phyloP scores from a whole-genome alignment of 2,888 invertebrate genomes.

The Athrips mouffetella region DNA sequence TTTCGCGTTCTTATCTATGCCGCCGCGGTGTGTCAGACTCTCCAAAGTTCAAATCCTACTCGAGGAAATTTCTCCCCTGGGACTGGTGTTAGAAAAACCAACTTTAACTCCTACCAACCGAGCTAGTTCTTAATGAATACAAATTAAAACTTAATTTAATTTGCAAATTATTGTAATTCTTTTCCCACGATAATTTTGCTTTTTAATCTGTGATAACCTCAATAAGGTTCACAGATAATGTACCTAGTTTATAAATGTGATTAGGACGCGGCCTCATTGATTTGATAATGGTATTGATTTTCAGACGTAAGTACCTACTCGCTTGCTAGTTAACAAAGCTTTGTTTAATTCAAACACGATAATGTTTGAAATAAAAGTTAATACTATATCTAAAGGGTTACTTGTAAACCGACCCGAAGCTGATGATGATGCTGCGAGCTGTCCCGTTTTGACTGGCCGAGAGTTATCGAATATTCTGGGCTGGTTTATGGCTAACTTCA shows the following conservation, averaged over 20 bases:
- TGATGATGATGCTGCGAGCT: too few species aligned
- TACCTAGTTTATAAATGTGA: background rate
- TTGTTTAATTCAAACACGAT: too few species aligned
- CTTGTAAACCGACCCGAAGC: too few species aligned
- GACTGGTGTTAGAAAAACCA: background rate
- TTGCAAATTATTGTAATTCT: background rate
- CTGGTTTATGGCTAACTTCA: too few species aligned
- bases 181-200: conserved; percentile 14
- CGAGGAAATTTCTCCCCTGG: background rate
- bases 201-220: conserved; percentile 21
- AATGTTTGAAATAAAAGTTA: too few species aligned
- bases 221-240: conserved; percentile 16
- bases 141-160: conserved; percentile 9
- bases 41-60: conserved; percentile 7
- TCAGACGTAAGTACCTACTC: too few species aligned
- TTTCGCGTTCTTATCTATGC: conserved; percentile 12
- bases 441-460: too few species aligned
- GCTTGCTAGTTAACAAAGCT: too few species aligned
- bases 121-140: background rate
- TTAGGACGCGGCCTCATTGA: conserved; percentile 15
- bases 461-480: too few species aligned
- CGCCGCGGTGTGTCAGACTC: background rate
- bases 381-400: too few species aligned
- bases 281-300: too few species aligned
- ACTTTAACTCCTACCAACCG: conserved; percentile 2